Conservation (phyloP, 2,113 vertebrate species). For the Illadopsis cleaveri region DNA sequence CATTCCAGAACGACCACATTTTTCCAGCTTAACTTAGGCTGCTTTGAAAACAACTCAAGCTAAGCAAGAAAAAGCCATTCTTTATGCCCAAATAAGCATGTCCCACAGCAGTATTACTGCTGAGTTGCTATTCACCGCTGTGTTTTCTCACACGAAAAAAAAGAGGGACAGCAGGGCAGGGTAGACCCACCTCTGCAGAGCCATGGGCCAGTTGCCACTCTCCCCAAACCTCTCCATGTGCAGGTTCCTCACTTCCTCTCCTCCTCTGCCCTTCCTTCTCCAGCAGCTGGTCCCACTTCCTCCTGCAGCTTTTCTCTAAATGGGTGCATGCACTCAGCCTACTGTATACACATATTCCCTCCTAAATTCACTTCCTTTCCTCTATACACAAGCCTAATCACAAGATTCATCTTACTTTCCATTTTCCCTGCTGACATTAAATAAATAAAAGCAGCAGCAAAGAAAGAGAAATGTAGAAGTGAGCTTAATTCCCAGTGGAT, state of each 20-base stretch:
- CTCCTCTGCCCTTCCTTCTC: background rate
- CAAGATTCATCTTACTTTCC: background rate
- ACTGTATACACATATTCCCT: background rate
- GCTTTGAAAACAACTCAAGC: background rate
- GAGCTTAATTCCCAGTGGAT: background rate
- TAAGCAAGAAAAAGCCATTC: background rate
- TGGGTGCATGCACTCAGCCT: background rate
- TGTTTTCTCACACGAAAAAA: background rate
- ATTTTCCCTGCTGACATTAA: background rate
- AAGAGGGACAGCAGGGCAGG: background rate
- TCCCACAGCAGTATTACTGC: background rate
- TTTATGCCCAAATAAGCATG: background rate
- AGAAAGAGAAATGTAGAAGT: background rate
- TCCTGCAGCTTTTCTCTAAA: background rate
- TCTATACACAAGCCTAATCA: background rate
- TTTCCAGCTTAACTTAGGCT: constrained; percentile 7
- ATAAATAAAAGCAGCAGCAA: background rate
- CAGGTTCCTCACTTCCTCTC: accelerated
- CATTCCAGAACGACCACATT: background rate
- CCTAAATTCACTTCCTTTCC: background rate
- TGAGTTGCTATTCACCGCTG: background rate
- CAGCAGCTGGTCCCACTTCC: background rate
- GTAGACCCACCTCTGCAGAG: background rate
- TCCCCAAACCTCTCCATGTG: accelerated
- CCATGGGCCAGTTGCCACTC: accelerated